A percentile compares a stretch with the other conserved stretches of the same genome.
Evolutionary conservation across 1,140 invertebrate genomes (phyloP).

Genomic region (Trichonephila clavipes): DNA sequence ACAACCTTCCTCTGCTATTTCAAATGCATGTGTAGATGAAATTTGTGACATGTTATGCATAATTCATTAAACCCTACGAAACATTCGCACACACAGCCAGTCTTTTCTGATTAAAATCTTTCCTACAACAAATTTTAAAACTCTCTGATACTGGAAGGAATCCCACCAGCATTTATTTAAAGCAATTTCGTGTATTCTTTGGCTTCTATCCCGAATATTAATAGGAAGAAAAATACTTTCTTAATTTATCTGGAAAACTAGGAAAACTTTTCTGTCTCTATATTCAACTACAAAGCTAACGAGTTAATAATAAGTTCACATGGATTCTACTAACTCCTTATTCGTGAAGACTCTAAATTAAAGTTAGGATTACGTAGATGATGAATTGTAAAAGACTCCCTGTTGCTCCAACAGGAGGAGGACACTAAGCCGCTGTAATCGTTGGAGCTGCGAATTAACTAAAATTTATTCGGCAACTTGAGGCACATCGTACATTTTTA

Average conservation of each 20-base stretch:
- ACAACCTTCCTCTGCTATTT: no score
- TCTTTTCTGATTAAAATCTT: background rate
- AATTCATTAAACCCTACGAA: background rate
- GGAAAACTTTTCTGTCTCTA: background rate
- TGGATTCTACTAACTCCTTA: background rate
- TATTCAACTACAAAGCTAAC: background rate
- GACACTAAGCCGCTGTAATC: slow-evolving; percentile 21
- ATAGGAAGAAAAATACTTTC: background rate
- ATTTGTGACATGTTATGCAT: background rate
- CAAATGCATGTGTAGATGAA: no score
- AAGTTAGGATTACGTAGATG: slow-evolving; percentile 16
- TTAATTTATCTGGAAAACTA: background rate
- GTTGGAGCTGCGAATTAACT: slow-evolving; percentile 12
- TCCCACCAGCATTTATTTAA: background rate
- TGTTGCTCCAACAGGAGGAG: background rate
- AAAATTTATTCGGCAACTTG: slow-evolving; percentile 29
- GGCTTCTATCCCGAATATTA: background rate
- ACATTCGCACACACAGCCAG: background rate
- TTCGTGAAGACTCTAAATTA: slow-evolving; percentile 14
- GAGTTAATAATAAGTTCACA: slow-evolving; percentile 24
- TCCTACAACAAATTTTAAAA: background rate
- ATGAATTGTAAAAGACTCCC: background rate
- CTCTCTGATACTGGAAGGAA: background rate
- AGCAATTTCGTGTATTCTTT: background rate
- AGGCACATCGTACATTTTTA: background rate